Evolutionary conservation across 2,797 vertebrate species (phyloP), one percentile per base, ranked within the genome.

Genomic region (Pagetopsis macropterus): DNA sequence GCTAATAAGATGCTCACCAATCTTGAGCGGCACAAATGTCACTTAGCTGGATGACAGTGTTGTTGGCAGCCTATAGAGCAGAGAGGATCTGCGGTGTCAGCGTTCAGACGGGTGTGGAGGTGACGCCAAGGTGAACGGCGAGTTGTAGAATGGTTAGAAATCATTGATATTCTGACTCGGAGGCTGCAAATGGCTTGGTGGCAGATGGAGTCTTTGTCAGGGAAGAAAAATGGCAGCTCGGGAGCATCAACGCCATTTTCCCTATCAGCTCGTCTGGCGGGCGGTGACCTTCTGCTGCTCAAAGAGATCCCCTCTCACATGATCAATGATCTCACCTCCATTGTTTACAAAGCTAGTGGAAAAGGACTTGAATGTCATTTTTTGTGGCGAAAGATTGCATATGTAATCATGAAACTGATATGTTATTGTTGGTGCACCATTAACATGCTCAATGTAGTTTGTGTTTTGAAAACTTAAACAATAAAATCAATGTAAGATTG

Each of bases 181-280:
- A 95, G 93, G 92, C 95, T 96, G 94, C 94, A 96, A 97, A 96
- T 96, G 96, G 95, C 95, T 94, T 86, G 62, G 94, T 95, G 95
- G 96, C 96, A 98, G 96, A 98, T 98, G 96, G 97, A 96, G 95
- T 95, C 96, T 97, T 97, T 97, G 96, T 98, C 96, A 96, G 94
- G 92, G 91, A 97, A 96, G 96, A 98, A 95, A 96, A 96, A 97
- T 96, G 95, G 96, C 95, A 97, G 94, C 92, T 94, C 90, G 88
- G 94, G 93, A 95, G 87, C 92, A 92, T 92, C 92, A 72, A 89
- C 90, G 93, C 92, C 93, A 91, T 92, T 95, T 93, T 90, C 93
- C 88, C 94, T 91, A 94, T 92, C 94, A 92, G 91, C 94, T 92
- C 82, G 83, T 91, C 93, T 87, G 86, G 91, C 84, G 88, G 92